A percentile compares a stretch with the other conserved stretches of the same genome.
These are phyloP conservation scores for Glomeris marginata DNA, from an alignment of 2,888 invertebrate genomes.

Conservation along the genomic window DNA sequence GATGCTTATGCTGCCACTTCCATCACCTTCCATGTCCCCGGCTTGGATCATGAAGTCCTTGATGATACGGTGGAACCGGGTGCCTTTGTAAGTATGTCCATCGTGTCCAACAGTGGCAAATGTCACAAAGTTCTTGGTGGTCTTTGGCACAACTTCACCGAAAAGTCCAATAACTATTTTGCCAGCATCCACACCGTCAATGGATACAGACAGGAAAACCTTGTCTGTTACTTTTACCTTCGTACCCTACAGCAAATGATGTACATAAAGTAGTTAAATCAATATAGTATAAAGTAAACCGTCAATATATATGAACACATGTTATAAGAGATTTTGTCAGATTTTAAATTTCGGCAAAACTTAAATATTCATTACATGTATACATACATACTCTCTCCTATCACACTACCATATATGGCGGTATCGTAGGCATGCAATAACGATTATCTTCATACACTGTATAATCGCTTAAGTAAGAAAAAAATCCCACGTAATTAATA, in stretches of 20 bases:
- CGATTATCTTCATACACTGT: too few relatives aligned
- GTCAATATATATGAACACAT: too few relatives aligned
- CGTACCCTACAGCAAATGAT: background rate
- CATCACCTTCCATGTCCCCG: constrained; percentile 24
- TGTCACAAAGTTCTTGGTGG: constrained; percentile 72
- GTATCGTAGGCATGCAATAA: too few relatives aligned
- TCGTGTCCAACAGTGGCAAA: constrained; percentile 54
- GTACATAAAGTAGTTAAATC: too few relatives aligned
- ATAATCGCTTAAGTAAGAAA: too few relatives aligned
- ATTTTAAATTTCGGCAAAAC: too few relatives aligned
- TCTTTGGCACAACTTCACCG: constrained; percentile 68
- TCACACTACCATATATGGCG: too few relatives aligned
- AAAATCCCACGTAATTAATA: too few relatives aligned
- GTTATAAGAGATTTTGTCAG: too few relatives aligned
- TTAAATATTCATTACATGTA: too few relatives aligned
- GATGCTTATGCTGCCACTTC: constrained; percentile 41
- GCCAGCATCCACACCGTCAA: constrained; percentile 54
- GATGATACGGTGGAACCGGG: constrained; percentile 69
- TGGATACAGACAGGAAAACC: constrained; percentile 65
- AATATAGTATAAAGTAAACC: too few relatives aligned
- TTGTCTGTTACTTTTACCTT: constrained; percentile 29
- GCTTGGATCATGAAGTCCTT: constrained; percentile 87
- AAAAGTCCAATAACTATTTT: constrained; percentile 75
- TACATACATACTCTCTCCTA: too few relatives aligned
- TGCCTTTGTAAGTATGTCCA: constrained; percentile 46